Evolutionary conservation across 2,113 vertebrate species (phyloP), one percentile per base, ranked within the genome.

Genomic region (Cyprinodon tularosa): DNA sequence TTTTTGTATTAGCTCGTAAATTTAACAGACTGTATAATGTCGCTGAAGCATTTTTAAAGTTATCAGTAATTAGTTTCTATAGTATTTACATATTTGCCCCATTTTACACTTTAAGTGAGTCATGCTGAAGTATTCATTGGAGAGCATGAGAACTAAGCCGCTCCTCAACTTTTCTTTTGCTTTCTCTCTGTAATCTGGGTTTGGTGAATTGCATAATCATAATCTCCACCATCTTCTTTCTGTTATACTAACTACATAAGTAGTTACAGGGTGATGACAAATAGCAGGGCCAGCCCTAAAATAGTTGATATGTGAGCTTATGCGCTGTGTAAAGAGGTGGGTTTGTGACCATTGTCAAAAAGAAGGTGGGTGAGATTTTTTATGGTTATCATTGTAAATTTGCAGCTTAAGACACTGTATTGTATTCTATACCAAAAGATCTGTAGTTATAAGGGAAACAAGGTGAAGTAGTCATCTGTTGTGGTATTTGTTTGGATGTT

Each of bases 391-490:
- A 9, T n/a, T 15, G 20, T 57, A 57, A 2, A 20, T 40, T 64
- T 40, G 20, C 6, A 7, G 39, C 39, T 64, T 39, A 63, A 17
- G 20, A n/a, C 50, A 57, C 13, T 1, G 1, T 42, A 20, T 42
- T 40, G 13, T 13, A 20, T 42, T 29, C 14, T 64, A 4, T n/a
- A 2, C 4, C 17, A 12, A 22, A 15, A 42, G 38, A 17, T 40
- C 15, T 40, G 2, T 42, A 50, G 64, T 40, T 40, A 67, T 60
- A 71, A 57, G 48, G 78, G 79, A 75, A 85, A 89, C 90, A 84
- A 84, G 89, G 90, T 72, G 86, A 74, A 72, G 39, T 68, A 83
- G 77, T 85, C 80, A 84, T 79, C 77, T 22, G 68, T 62, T 69
- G 57, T 45, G 61, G 74, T n/a, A 0, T 76, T 78, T 73, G 44